Evolutionary conservation across 2,888 invertebrate genomes (phyloP).

Genomic region (Apotomis turbidana): DNA sequence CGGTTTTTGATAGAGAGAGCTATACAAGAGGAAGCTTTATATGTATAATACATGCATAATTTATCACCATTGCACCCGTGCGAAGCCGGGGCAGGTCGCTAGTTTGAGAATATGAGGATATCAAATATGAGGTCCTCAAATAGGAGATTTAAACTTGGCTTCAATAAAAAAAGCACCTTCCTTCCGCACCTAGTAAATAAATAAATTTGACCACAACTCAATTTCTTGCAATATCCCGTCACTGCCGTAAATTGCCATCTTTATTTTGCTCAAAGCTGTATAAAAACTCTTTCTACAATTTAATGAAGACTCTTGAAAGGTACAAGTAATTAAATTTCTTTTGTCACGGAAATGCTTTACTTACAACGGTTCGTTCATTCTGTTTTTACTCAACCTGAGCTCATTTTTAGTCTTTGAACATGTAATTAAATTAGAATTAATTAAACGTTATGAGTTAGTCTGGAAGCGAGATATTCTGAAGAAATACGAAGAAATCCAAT

Average conservation of each 20-base stretch:
- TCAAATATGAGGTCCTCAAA: no score
- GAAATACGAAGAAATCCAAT: no score
- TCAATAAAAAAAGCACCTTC: no score
- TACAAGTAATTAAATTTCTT: constrained; percentile 38
- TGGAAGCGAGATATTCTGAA: no score
- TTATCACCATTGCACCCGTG: no score
- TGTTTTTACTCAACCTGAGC: background rate
- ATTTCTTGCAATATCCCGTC: constrained; percentile 2
- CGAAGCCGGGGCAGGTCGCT: no score
- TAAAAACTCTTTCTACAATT: constrained; percentile 36
- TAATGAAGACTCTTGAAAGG: constrained; percentile 30
- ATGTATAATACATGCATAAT: no score
- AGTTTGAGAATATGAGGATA: no score
- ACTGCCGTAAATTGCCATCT: constrained; percentile 14
- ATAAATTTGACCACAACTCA: background rate
- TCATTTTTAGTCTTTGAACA: background rate
- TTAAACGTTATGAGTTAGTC: background rate
- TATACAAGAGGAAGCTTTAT: no score
- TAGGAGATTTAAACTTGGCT: no score
- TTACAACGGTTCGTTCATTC: constrained; percentile 7
- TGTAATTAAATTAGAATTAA: background rate
- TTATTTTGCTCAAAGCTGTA: constrained; percentile 27
- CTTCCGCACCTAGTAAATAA: no score
- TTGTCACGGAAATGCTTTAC: constrained; percentile 34
- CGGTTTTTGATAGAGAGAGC: no score